Evolutionary conservation across 1,140 invertebrate species (phyloP), one percentile per base, ranked within the genome.

Genomic region (Platorchestia sp.): DNA sequence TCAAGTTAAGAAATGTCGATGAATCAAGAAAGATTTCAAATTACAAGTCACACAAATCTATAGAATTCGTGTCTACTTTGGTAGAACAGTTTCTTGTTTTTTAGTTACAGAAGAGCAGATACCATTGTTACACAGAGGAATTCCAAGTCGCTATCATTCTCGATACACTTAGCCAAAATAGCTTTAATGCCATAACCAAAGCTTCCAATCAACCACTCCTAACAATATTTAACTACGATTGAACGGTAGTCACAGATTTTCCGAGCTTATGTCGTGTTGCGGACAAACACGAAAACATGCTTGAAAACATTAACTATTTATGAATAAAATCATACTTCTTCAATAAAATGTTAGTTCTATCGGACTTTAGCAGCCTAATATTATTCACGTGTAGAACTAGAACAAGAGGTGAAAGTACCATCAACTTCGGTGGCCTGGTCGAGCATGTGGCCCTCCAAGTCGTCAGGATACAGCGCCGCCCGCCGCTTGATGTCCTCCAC

Each of bases 401-500:
- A 75, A 36, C 53, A 14, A n/a, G n/a, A 36, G 14, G 59, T 95
- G 7, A 86, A 86, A 96, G 96, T 96, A 97, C 97, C 97, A 96
- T 97, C 97, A 96, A 97, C 97, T 86, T 97, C 97, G 42, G 97
- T 97, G 90, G 97, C 96, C 95, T 97, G 96, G 96, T 97, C 95
- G 95, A 96, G 96, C 97, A 96, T 96, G 95, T 96, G 95, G 45
- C 96, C 96, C 96, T 96, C 96, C 86, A 97, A 96, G 96, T 97
- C 97, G 96, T 97, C 97, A 47, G 97, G 96, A 95, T 97, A 97
- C 95, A 97, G 97, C 86, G 97, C 97, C 95, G 97, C 97, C 97
- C 98, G 97, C 97, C 97, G 97, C 97, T 97, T 97, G 95, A 98
- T 97, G 96, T 98, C 98, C 51, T 98, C 98, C 0, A 98, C 98